A percentile compares a stretch with the other conserved stretches of the same genome.
These are phyloP conservation scores for Pimpla rufipes DNA, from an alignment of 2,888 invertebrate species.

Conservation along the genomic window DNA sequence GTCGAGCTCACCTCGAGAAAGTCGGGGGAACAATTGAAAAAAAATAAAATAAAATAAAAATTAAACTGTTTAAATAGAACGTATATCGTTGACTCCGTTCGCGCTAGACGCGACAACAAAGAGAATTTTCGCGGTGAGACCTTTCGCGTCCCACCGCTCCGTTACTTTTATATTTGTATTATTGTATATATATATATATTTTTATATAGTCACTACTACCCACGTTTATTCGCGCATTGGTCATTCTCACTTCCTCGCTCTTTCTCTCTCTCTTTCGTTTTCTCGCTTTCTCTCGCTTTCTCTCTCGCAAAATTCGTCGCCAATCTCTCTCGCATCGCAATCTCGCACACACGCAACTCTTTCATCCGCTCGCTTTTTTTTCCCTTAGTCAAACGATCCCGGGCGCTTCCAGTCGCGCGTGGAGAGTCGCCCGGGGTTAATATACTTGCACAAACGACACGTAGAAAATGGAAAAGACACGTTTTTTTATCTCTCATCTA, in stretches of 20 bases:
- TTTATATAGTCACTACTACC: constrained; percentile 13
- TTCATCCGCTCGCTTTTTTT: constrained; percentile 32
- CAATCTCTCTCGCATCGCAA: constrained; percentile 39
- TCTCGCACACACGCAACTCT: constrained; percentile 30
- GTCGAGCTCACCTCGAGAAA: constrained; percentile 30
- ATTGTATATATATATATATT: constrained; percentile 27
- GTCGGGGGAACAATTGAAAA: no score
- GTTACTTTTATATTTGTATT: constrained; percentile 15
- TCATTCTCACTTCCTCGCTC: constrained; percentile 51
- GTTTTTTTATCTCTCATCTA: constrained; percentile 56
- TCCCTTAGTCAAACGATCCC: constrained; percentile 52
- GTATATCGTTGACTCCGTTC: constrained; percentile 42
- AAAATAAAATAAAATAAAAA: neutral
- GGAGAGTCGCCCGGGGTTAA: constrained; percentile 47
- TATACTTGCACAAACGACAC: constrained; percentile 70
- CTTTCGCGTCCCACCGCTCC: constrained; percentile 12
- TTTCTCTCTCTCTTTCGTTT: constrained; percentile 46
- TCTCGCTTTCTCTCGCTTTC: constrained; percentile 26
- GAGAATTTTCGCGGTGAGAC: constrained; percentile 44
- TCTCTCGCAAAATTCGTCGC: constrained; percentile 27
- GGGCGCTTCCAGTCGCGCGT: constrained; percentile 37
- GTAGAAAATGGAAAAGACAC: constrained; percentile 75
- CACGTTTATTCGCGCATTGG: constrained; percentile 50
- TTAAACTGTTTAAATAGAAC: constrained; percentile 17
- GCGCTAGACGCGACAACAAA: constrained; percentile 57